Base-by-base conservation (phyloP, 1,140 invertebrate genomes). In the Leptopilina clavipes region DNA sequence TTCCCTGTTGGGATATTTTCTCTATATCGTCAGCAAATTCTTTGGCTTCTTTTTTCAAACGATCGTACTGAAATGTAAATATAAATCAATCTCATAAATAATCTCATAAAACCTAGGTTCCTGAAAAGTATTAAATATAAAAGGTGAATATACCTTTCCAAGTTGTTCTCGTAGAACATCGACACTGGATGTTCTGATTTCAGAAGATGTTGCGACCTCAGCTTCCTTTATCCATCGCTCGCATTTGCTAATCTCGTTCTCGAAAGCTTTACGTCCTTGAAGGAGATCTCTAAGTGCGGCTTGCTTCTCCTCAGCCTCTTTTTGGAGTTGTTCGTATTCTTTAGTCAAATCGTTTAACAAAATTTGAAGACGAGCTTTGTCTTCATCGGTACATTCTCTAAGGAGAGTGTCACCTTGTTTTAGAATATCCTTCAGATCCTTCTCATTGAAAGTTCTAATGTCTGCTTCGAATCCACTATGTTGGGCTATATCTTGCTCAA, bases 151-250 rank as follows among this genome's bases (percentile, higher is more conserved):
- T 87, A 93, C 92, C 87, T 97, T 97, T 0, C 93, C 92, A 48
- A 97, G 86, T 85, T 97, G 96, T 89, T 97, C 96, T 87, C 96
- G 94, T 37, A 98, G 88, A 0, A 97, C 92, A 79, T 96, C 95
- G 11, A 97, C 89, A 83, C 93, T 96, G 1, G 95, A 93, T 19
- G 94, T 93, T 70, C 95, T 92, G 3, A 97, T 87, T 83, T 97
- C 96, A 43, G 94, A 93, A 12, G 95, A 94, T 0, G 95, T 93
- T 12, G 95, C 94, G 8, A 96, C 95, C 90, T 97, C 96, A 65
- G 95, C 95, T 91, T 97, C 94, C 72, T 96, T 95, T 18, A 97
- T 90, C 96, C 96, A 97, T 79, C 95, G 93, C 79, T 95, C 93
- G 85, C 95, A 95, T 80, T 94, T 94, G 74, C 96, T 94, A 56